Percentiles rank a stretch among this genome's conserved stretches.
Conservation (phyloP, 2,888 invertebrate genomes). For the Hypomecis atomaria region DNA sequence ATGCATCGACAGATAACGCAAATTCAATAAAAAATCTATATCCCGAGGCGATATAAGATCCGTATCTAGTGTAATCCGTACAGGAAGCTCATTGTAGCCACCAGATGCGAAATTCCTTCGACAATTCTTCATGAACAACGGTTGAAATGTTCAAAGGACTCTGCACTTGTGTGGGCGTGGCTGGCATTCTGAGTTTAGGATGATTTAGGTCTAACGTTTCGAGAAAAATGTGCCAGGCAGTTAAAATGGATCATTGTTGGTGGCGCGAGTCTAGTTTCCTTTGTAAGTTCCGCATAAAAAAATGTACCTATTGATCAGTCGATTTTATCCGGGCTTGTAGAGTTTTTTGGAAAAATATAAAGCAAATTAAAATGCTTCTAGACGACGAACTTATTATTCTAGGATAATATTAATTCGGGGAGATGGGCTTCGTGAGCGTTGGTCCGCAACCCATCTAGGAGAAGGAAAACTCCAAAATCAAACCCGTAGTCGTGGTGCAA, state of each 20-base stretch:
- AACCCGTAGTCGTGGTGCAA: no score
- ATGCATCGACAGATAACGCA: slow-evolving; percentile 60
- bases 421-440: no score
- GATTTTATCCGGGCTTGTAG: slow-evolving; percentile 7
- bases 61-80: slow-evolving; percentile 78
- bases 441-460: no score
- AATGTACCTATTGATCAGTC: slow-evolving; percentile 14
- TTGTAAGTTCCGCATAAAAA: slow-evolving; percentile 38
- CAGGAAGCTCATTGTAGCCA: slow-evolving; percentile 79
- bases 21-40: slow-evolving; percentile 65
- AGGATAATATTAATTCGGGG: no score
- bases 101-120: slow-evolving; percentile 82
- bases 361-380: neutral
- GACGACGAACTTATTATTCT: no score
- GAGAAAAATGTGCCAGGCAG: slow-evolving; percentile 42
- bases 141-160: slow-evolving; percentile 54
- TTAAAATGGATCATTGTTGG: slow-evolving; percentile 37
- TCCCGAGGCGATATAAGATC: slow-evolving; percentile 73
- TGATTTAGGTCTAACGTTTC: slow-evolving; percentile 62
- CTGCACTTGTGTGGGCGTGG: slow-evolving; percentile 76
- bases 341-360: neutral
- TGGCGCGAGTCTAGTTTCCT: slow-evolving; percentile 40
- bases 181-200: slow-evolving; percentile 57
- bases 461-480: no score
- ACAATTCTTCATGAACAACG: slow-evolving; percentile 47